Evolutionary conservation across 2,797 vertebrate genomes (phyloP), one percentile per base, ranked within the genome.

Genomic region (Trematomus bernacchii): DNA sequence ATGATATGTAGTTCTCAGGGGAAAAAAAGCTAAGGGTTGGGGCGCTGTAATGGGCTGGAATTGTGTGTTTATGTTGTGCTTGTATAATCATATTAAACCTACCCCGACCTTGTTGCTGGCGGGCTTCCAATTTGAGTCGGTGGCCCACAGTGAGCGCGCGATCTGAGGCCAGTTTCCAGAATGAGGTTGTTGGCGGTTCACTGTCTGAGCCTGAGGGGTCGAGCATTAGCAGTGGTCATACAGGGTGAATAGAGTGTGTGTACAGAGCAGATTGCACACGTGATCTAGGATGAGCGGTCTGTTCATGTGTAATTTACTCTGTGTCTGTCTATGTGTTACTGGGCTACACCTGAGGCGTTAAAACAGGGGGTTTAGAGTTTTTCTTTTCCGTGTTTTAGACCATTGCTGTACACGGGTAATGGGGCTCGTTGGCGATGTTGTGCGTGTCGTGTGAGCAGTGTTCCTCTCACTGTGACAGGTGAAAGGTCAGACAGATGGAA

Each of bases 31-130:
- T 52, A 23, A 18, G 61, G 18, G 58, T 66, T 68, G 59, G 62
- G 60, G n/a, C 10, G 14, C 63, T 50, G 67, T 77, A 79, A 81
- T 73, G 54, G 73, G 48, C 50, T 10, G 30, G 67, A 63, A 61
- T 54, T 64, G 73, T 64, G 55, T 80, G 59, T 82, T 84, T 79
- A 55, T 70, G 63, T 73, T 77, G 78, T 7, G 37, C 54, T 71
- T 53, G 66, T 77, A 58, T 79, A 81, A 80, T 82, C 70, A 33
- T 53, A 57, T 83, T 73, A 82, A 64, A 80, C 75, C 61, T 48
- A 33, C 19, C 21, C 68, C 82, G 80, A 88, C 89, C 85, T 76
- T 77, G 80, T 71, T 76, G 63, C 71, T 84, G 89, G 86, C 79
- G 37, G 68, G 27, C 62, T 82, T 83, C 84, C 88, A 87, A 57